Evolutionary conservation across 1,140 invertebrate species (phyloP).

Genomic region (Aphelinus certus): DNA sequence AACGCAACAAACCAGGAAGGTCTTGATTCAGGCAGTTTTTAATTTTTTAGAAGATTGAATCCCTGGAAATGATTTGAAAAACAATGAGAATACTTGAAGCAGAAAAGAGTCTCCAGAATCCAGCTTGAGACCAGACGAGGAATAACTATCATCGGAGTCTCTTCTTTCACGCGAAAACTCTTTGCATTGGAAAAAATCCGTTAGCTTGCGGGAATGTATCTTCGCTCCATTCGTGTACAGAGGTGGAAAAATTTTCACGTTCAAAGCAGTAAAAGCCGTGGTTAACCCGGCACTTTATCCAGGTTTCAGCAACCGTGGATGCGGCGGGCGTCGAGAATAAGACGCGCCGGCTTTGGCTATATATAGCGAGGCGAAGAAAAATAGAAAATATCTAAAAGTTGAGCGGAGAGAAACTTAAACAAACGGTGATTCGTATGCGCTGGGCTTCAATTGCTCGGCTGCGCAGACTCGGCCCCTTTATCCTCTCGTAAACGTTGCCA

Average conservation of each 20-base stretch:
- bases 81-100: no score
- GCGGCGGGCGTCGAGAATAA: neutral
- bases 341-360: neutral
- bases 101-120: no score
- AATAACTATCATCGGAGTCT: no score
- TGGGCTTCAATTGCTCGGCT: conserved; percentile 28
- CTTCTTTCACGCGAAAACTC: no score
- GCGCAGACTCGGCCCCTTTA: neutral
- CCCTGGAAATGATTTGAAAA: neutral
- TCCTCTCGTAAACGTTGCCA: conserved; percentile 29
- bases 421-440: conserved; percentile 23
- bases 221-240: neutral
- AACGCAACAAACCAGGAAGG: no score
- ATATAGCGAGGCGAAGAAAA: neutral
- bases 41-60: neutral
- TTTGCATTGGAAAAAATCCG: no score
- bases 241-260: neutral
- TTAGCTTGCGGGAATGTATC: no score
- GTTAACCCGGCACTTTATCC: neutral
- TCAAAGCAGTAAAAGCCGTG: neutral
- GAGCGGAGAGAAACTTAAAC: conserved; percentile 16
- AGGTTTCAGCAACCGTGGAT: neutral
- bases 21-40: no score
- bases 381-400: conserved; percentile 35
- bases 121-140: no score